Conservation (phyloP, 2,797 vertebrate genomes). For the Lepidocolaptes lacrymiger region DNA sequence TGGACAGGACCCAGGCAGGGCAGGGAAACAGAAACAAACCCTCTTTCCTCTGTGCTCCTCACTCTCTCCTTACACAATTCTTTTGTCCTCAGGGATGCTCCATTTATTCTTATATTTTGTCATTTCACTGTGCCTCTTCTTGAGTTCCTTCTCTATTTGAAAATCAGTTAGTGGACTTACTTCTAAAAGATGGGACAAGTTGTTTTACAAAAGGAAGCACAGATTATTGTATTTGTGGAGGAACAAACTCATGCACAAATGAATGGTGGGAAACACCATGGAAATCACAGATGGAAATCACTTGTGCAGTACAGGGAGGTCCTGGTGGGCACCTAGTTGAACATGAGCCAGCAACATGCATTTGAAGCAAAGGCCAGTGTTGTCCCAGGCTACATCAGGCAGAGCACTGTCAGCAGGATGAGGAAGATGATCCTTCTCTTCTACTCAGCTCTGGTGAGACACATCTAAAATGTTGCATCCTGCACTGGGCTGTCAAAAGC, state of each 20-base stretch:
- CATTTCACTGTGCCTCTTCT: neutral
- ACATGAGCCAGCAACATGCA: fast-evolving
- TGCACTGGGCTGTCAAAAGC: neutral
- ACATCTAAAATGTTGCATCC: neutral
- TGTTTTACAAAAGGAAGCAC: neutral
- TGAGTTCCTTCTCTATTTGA: neutral
- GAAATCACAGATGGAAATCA: neutral
- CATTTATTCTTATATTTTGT: neutral
- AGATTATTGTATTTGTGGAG: neutral
- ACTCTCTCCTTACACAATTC: neutral
- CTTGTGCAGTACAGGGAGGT: neutral
- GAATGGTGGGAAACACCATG: neutral
- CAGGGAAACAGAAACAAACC: neutral
- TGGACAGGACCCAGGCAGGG: neutral
- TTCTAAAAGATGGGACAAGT: neutral
- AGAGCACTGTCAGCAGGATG: neutral
- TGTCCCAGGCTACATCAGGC: neutral
- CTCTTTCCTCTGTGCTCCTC: neutral
- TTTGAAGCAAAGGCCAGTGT: neutral
- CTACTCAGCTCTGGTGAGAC: neutral
- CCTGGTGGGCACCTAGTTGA: neutral
- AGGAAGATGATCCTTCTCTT: neutral
- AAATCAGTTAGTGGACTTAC: neutral
- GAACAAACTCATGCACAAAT: neutral
- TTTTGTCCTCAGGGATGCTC: neutral